A percentile compares a stretch with the other conserved stretches of the same genome.
phyloP scores from a whole-genome alignment of 1,140 invertebrate species.

The Liolophura sinensis region DNA sequence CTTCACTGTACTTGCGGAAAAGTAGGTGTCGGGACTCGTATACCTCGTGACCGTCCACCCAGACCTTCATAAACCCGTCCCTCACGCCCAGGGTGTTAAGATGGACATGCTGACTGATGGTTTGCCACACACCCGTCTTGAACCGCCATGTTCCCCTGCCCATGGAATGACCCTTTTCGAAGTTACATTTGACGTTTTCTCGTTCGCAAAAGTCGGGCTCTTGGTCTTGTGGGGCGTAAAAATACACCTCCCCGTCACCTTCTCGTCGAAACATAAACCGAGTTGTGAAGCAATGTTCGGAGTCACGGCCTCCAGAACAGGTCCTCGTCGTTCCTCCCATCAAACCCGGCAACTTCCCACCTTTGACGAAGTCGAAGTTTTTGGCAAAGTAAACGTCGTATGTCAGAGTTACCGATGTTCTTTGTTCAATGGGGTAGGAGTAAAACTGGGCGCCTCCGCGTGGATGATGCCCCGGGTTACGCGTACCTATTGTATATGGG shows the following conservation, averaged over 20 bases:
- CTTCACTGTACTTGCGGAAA: constrained; percentile 16
- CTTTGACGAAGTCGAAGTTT: constrained; percentile 31
- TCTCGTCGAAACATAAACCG: constrained; percentile 22
- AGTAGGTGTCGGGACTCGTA: constrained; percentile 13
- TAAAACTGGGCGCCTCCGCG: constrained; percentile 29
- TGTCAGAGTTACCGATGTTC: constrained; percentile 14
- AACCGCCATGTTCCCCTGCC: constrained; percentile 17
- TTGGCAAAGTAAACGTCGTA: constrained; percentile 32
- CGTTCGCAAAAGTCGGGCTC: constrained; percentile 9
- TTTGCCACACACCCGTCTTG: constrained; percentile 15
- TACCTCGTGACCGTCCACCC: constrained; percentile 15
- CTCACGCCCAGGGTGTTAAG: constrained; percentile 18
- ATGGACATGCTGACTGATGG: constrained; percentile 29
- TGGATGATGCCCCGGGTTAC: too few species aligned
- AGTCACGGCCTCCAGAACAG: constrained; percentile 26
- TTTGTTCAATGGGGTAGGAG: constrained; percentile 5
- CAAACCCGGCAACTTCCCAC: constrained; percentile 41
- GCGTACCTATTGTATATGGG: too few species aligned
- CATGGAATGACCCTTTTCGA: constrained; percentile 13
- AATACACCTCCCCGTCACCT: constrained; percentile 15
- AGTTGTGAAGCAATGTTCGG: constrained; percentile 19
- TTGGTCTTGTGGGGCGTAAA: constrained; percentile 12
- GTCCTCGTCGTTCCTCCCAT: constrained; percentile 20
- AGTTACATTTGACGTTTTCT: constrained; percentile 9
- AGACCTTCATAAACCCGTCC: constrained; percentile 28